phyloP scores from a whole-genome alignment of 2,113 vertebrate genomes.

The Leucopternis melanops region DNA sequence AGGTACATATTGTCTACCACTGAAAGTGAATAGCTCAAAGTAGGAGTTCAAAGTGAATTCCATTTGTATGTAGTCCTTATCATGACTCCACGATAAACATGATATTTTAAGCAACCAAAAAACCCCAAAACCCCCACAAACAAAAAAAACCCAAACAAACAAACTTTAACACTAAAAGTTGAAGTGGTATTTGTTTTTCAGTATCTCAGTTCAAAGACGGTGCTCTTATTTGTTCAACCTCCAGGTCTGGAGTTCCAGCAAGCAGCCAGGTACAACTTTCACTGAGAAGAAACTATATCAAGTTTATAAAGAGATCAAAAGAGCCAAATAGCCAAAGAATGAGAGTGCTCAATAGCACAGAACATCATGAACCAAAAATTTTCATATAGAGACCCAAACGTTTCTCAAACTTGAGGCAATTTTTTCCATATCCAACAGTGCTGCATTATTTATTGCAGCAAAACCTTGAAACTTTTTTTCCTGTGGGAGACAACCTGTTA shows the following conservation, averaged over 20 bases:
- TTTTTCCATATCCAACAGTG: background rate
- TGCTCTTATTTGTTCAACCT: background rate
- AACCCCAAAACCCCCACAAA: background rate
- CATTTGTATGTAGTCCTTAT: background rate
- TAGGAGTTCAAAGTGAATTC: background rate
- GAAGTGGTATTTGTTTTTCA: background rate
- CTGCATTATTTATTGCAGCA: background rate
- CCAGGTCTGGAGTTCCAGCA: background rate
- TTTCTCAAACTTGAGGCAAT: background rate
- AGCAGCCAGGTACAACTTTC: background rate
- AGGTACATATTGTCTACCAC: background rate
- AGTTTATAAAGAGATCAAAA: background rate
- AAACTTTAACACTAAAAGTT: background rate
- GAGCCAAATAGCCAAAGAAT: background rate
- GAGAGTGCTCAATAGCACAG: background rate
- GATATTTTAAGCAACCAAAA: background rate
- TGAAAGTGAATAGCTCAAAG: background rate
- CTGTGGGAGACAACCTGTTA: background rate
- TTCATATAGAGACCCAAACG: fast-evolving
- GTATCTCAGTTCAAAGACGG: background rate
- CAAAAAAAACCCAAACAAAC: background rate
- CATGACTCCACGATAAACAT: background rate
- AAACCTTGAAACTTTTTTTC: background rate
- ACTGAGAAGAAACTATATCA: background rate
- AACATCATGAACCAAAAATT: background rate